Conservation (phyloP, 2,888 invertebrate species). For the Hirtodrosophila confusa region DNA sequence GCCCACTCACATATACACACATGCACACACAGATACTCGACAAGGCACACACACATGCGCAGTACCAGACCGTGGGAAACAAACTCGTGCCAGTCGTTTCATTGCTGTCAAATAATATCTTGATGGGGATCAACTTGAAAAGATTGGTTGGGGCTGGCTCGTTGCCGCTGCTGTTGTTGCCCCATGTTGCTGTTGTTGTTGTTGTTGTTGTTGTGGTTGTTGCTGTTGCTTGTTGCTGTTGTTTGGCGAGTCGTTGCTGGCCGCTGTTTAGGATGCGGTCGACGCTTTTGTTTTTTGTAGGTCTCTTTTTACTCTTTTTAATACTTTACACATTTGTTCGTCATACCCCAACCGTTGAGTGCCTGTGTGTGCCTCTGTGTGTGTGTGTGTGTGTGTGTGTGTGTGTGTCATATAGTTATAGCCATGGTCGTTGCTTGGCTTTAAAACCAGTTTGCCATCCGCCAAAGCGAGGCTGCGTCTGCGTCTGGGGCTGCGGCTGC, state of each 20-base stretch:
- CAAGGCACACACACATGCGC: slow-evolving; percentile 58
- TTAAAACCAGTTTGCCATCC: slow-evolving; percentile 75
- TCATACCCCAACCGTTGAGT: slow-evolving; percentile 67
- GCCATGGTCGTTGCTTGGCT: slow-evolving; percentile 48
- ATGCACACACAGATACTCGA: slow-evolving; percentile 46
- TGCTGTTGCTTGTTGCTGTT: slow-evolving; percentile 73
- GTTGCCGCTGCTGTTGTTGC: slow-evolving; percentile 50
- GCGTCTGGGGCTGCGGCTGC: slow-evolving; percentile 54
- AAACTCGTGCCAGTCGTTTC: slow-evolving; percentile 84
- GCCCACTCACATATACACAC: slow-evolving; percentile 30
- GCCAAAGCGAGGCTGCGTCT: slow-evolving; percentile 74
- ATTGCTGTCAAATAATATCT: slow-evolving; percentile 84
- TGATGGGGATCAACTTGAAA: slow-evolving; percentile 82
- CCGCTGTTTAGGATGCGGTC: slow-evolving; percentile 79
- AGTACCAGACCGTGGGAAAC: slow-evolving; percentile 84
- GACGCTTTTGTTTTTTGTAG: slow-evolving; percentile 70
- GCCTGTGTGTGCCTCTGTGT: slow-evolving; percentile 21
- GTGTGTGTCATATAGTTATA: slow-evolving; percentile 42
- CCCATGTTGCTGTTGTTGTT: slow-evolving; percentile 20
- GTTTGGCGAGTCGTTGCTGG: slow-evolving; percentile 60
- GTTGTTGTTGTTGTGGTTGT: slow-evolving; percentile 51
- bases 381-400: slow-evolving; percentile 27
- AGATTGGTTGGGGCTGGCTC: slow-evolving; percentile 76
- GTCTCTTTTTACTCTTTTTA: slow-evolving; percentile 71
- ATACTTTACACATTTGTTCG: slow-evolving; percentile 80